phyloP scores from a whole-genome alignment of 2,797 vertebrate genomes.

The Sylvilagus floridanus region DNA sequence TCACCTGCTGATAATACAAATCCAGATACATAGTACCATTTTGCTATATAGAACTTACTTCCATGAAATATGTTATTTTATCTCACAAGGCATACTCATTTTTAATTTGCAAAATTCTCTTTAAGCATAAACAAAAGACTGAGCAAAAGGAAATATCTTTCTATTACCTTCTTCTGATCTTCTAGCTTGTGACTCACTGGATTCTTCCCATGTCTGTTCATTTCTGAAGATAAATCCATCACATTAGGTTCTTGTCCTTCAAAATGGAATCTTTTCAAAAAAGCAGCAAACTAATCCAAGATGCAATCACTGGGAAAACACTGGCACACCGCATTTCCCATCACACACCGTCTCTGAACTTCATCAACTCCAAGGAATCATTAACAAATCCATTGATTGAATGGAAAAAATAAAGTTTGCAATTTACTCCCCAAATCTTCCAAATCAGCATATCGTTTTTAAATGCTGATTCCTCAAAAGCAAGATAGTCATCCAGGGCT shows the following conservation, averaged over 20 bases:
- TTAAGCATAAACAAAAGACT: constrained; percentile 45
- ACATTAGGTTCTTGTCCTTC: constrained; percentile 88
- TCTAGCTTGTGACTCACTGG: constrained; percentile 97
- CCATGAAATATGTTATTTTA: constrained; percentile 11
- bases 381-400: constrained; percentile 83
- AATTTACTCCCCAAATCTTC: constrained; percentile 84
- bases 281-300: constrained; percentile 89
- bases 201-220: constrained; percentile 97
- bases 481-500: constrained; percentile 79
- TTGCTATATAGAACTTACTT: not conserved
- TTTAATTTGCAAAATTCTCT: constrained; percentile 68
- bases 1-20: constrained; percentile 56
- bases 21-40: not conserved
- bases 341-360: constrained; percentile 87
- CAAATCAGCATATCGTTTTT: constrained; percentile 89
- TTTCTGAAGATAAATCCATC: constrained; percentile 98
- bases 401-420: constrained; percentile 82
- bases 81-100: constrained; percentile 52
- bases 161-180: constrained; percentile 98
- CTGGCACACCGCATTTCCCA: constrained; percentile 84
- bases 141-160: constrained; percentile 59
- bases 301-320: constrained; percentile 82
- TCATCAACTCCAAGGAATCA: constrained; percentile 83
- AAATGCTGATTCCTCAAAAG: constrained; percentile 77
- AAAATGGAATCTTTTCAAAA: constrained; percentile 88